phyloP scores from a whole-genome alignment of 2,797 vertebrate genomes.

The Echiichthys vipera region DNA sequence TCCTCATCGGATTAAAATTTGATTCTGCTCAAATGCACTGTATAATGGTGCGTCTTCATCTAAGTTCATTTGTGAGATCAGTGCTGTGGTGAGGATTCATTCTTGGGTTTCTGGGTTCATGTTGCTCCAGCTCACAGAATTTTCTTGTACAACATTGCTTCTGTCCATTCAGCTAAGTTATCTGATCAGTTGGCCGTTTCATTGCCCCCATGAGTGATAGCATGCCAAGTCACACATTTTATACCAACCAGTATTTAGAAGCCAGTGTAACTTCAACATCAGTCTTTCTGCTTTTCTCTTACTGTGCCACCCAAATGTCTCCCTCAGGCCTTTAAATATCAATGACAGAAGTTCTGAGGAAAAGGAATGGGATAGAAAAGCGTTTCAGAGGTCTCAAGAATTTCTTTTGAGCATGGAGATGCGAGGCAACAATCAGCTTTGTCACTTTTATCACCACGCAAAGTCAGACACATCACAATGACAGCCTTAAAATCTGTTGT shows the following conservation, averaged over 20 bases:
- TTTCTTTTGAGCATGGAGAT: constrained; percentile 32
- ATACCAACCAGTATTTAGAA: constrained; percentile 14
- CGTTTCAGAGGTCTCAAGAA: constrained; percentile 35
- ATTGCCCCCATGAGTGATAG: constrained; percentile 11
- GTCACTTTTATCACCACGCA: constrained; percentile 52
- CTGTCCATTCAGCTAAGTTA: background rate
- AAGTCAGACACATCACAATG: constrained; percentile 48
- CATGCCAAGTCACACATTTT: constrained; percentile 5
- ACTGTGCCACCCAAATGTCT: constrained; percentile 27
- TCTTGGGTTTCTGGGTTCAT: constrained; percentile 6
- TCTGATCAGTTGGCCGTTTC: constrained; percentile 27
- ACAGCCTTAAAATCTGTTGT: constrained; percentile 24
- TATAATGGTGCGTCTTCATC: constrained; percentile 28
- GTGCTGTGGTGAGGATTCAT: background rate
- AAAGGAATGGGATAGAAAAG: constrained; percentile 22
- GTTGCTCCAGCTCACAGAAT: constrained; percentile 2
- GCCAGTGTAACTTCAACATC: constrained; percentile 32
- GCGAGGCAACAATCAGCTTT: constrained; percentile 62
- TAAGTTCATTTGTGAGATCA: constrained; percentile 26
- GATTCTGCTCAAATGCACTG: constrained; percentile 31
- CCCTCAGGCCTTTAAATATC: constrained; percentile 58
- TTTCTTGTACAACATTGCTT: constrained; percentile 15
- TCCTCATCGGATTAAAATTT: constrained; percentile 42
- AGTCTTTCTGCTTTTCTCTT: constrained; percentile 35
- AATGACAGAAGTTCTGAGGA: constrained; percentile 25